These are phyloP conservation scores for Temnopleurus reevesii DNA, from an alignment of 53 echinoderm and acorn worm genomes.

Conservation along the genomic window DNA sequence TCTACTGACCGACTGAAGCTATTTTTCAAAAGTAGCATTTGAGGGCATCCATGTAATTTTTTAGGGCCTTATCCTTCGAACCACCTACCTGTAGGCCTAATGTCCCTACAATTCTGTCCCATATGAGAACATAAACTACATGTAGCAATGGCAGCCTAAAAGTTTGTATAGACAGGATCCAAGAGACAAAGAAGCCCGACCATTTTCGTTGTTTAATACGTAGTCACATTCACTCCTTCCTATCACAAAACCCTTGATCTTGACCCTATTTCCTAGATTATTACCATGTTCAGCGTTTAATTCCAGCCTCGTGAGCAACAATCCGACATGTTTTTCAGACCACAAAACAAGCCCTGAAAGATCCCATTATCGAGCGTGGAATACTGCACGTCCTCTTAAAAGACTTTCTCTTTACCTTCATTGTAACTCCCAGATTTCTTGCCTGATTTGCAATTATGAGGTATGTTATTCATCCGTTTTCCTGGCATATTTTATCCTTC, in stretches of 20 bases:
- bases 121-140: too few species aligned
- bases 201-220: too few species aligned
- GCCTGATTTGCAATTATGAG: slow-evolving; percentile 5
- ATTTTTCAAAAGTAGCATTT: too few species aligned
- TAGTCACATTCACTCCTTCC: too few species aligned
- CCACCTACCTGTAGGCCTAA: too few species aligned
- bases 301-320: neutral
- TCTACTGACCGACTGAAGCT: too few species aligned
- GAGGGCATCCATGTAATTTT: too few species aligned
- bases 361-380: slow-evolving; percentile 18
- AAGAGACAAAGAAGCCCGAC: too few species aligned
- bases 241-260: neutral
- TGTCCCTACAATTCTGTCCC: too few species aligned
- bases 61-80: too few species aligned
- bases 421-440: neutral
- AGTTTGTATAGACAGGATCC: too few species aligned
- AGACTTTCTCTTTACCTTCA: neutral
- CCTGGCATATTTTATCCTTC: slow-evolving; percentile 15
- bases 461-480: slow-evolving; percentile 23
- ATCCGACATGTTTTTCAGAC: slow-evolving; percentile 8
- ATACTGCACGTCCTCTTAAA: slow-evolving; percentile 16
- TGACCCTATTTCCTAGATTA: slow-evolving; percentile 4
- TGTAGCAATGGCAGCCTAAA: too few species aligned
- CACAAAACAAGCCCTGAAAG: slow-evolving; percentile 31
- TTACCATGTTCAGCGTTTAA: neutral